Conservation (phyloP, 2,888 invertebrate species). For the Pilophorus perplexus region DNA sequence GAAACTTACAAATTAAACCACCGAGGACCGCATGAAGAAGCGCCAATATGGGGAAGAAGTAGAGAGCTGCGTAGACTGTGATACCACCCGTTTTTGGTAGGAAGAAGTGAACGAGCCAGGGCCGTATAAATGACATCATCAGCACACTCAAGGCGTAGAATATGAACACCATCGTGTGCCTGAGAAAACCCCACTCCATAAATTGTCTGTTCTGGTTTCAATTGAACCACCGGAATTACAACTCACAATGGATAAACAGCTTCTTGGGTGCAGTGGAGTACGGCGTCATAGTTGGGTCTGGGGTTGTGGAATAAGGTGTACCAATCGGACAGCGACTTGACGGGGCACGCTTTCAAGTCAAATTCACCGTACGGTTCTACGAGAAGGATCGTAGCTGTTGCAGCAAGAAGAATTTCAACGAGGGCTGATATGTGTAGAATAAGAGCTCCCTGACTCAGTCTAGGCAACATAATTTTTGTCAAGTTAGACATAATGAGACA, state of each 20-base stretch:
- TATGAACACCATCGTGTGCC: conserved; percentile 87
- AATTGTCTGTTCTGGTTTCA: not conserved
- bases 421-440: conserved; percentile 78
- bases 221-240: not conserved
- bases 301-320: conserved; percentile 95
- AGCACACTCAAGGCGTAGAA: conserved; percentile 82
- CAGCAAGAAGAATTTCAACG: conserved; percentile 74
- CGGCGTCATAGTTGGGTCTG: conserved; percentile 82
- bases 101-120: conserved; percentile 67
- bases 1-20: conserved; percentile 81
- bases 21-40: conserved; percentile 84
- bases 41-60: conserved; percentile 86
- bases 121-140: conserved; percentile 75
- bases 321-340: conserved; percentile 87
- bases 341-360: conserved; percentile 72
- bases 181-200: conserved; percentile 54
- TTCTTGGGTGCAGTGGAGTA: conserved; percentile 93
- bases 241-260: conserved; percentile 94
- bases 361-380: conserved; percentile 79
- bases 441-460: conserved; percentile 71
- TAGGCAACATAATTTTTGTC: conserved; percentile 51
- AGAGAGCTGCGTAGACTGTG: conserved; percentile 89
- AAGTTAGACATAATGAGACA: not conserved
- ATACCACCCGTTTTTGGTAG: conserved; percentile 61
- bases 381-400: conserved; percentile 72